Evolutionary conservation across 2,888 invertebrate genomes (phyloP), one percentile per base, ranked within the genome.

Genomic region (Omphaloscelis lunosa): DNA sequence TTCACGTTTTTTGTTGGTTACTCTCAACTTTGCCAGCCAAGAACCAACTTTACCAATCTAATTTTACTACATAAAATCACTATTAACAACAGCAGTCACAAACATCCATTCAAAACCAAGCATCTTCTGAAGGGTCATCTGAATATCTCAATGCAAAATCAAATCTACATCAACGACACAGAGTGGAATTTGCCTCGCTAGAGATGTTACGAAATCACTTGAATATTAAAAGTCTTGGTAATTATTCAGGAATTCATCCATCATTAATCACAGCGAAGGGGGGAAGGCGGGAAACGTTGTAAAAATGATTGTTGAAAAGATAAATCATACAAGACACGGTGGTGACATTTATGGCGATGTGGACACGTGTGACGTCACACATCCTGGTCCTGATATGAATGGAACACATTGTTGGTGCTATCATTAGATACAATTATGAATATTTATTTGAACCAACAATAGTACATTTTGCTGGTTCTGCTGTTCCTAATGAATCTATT

Each of bases 211-310:
- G 90, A 92, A 95, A 96, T 95, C 96, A 95, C 96, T 96, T 96
- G 95, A 96, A 96, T 96, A 96, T 96, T 96, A 96, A 96, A 96
- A 96, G 95, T 96, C 96, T 95, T 95, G 95, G 96, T 96, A 96
- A 96, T 96, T 96, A 96, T 96, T 96, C 96, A 96, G 96, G 96
- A 96, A 96, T 96, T 96, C 95, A 96, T 96, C 96, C 96, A 96
- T 96, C 96, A 96, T 96, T 96, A 96, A 96, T 96, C 96, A 96
- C 94, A 93, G 92, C 88, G 94, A 93, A 95, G 95, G 94, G 95
- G 94, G 92, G 93, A 89, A 91, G 92, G 90, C 90, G 94, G 94
- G 95, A 93, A 94, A 94, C 93, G 95, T 91, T 95, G 95, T 96
- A 96, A 96, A 96, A 96, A 96, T 96, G 90, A 96, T 96, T 96